These are phyloP conservation scores for Macrosiphum euphorbiae DNA, from an alignment of 2,888 invertebrate species.

Conservation along the genomic window DNA sequence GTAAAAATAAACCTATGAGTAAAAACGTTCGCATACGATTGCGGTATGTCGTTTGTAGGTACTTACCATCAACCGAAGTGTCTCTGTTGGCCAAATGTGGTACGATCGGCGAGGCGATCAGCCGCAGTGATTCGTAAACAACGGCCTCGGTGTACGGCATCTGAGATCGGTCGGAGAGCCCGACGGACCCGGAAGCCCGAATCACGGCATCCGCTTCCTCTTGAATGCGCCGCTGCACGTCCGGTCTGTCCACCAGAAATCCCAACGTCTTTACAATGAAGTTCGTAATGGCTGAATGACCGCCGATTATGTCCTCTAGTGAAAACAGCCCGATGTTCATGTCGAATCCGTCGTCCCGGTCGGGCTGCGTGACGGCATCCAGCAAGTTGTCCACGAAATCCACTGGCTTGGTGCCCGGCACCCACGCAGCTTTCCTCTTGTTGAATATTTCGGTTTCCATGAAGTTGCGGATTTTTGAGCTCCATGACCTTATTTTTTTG, in stretches of 20 bases:
- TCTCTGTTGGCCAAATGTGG: constrained; percentile 78
- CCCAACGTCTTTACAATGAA: constrained; percentile 75
- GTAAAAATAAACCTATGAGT: constrained; percentile 68
- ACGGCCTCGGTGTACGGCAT: constrained; percentile 77
- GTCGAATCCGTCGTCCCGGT: constrained; percentile 69
- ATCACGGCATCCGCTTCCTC: constrained; percentile 73
- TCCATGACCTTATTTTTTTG: constrained; percentile 72
- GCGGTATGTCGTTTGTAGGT: background rate
- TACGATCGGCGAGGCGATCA: constrained; percentile 78
- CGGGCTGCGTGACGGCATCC: constrained; percentile 72
- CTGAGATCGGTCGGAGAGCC: constrained; percentile 71
- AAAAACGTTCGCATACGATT: background rate
- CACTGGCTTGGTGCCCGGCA: constrained; percentile 68
- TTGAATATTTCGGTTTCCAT: constrained; percentile 73
- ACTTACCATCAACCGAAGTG: constrained; percentile 76
- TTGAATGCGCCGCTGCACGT: constrained; percentile 74
- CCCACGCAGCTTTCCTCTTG: constrained; percentile 71
- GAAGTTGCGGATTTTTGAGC: constrained; percentile 74
- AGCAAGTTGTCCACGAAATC: constrained; percentile 77
- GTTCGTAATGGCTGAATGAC: constrained; percentile 78
- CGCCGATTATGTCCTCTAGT: constrained; percentile 74
- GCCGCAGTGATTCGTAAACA: constrained; percentile 76
- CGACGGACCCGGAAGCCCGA: constrained; percentile 68
- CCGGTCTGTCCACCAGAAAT: constrained; percentile 73
- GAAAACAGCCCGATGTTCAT: constrained; percentile 74